These are phyloP conservation scores for Leptopilina boulardi DNA, from an alignment of 1,140 invertebrate species.

Conservation along the genomic window DNA sequence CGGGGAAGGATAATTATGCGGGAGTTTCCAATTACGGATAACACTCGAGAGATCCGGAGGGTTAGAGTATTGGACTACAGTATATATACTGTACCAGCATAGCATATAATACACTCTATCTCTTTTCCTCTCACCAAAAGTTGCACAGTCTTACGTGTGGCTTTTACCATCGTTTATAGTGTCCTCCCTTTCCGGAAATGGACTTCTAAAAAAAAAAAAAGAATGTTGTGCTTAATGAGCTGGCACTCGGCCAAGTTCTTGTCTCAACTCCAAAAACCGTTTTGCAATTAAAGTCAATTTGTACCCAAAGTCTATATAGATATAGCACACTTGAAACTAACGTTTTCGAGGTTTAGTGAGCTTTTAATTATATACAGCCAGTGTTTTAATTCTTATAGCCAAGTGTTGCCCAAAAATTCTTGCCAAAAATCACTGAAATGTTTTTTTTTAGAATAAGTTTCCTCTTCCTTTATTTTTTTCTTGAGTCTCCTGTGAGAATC, in stretches of 20 bases:
- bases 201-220: slow-evolving; percentile 38
- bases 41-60: slow-evolving; percentile 39
- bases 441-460: no score
- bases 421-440: neutral
- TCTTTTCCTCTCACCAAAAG: neutral
- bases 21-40: slow-evolving; percentile 53
- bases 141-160: neutral
- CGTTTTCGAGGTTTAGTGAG: neutral
- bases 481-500: no score
- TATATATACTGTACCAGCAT: no score
- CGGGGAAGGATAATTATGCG: slow-evolving; percentile 50
- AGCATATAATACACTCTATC: neutral
- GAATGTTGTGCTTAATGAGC: slow-evolving; percentile 44
- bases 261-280: slow-evolving; percentile 2
- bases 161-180: slow-evolving; percentile 28
- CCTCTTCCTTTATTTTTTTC: no score
- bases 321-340: neutral
- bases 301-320: slow-evolving; percentile 1
- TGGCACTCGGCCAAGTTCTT: slow-evolving; percentile 45
- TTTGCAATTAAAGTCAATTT: slow-evolving; percentile 1
- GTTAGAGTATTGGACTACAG: slow-evolving; percentile 3
- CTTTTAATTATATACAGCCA: slow-evolving; percentile 6
- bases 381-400: slow-evolving; percentile 9
- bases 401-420: slow-evolving; percentile 1
- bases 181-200: neutral